Percentiles rank a stretch among this genome's conserved stretches.
phyloP scores from a whole-genome alignment of 92 coral and sea anemone genomes.

The Pocillopora grandis region DNA sequence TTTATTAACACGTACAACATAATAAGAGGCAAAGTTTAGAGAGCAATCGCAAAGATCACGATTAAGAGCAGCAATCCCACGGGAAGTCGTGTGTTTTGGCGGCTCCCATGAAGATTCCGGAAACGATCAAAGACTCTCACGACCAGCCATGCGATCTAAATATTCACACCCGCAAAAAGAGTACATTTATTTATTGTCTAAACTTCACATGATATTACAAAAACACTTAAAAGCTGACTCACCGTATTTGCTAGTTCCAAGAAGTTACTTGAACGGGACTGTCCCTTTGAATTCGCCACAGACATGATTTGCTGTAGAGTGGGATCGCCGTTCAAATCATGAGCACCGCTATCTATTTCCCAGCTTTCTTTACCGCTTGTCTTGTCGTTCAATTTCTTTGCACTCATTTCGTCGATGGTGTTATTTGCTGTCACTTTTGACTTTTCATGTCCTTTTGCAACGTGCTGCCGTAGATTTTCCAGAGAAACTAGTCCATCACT shows the following conservation, averaged over 20 bases:
- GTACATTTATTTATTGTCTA: neutral
- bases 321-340: constrained; percentile 75
- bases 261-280: constrained; percentile 87
- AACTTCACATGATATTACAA: neutral
- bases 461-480: constrained; percentile 39
- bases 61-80: neutral
- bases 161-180: constrained; percentile 23
- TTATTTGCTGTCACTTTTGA: constrained; percentile 20
- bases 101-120: constrained; percentile 28
- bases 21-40: neutral
- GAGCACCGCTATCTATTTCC: constrained; percentile 88
- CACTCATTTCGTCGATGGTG: constrained; percentile 31
- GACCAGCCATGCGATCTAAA: constrained; percentile 36
- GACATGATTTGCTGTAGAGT: constrained; percentile 84
- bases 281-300: constrained; percentile 81
- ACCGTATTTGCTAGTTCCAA: constrained; percentile 98
- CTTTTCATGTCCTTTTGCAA: constrained; percentile 22
- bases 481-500: constrained; percentile 27
- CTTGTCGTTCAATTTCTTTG: constrained; percentile 61
- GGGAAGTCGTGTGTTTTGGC: constrained; percentile 10
- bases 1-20: neutral
- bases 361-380: constrained; percentile 69
- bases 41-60: neutral
- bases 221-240: constrained; percentile 49
- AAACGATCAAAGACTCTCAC: constrained; percentile 21